Evolutionary conservation across 2,888 invertebrate species (phyloP).

Genomic region (Eudemis profundana): DNA sequence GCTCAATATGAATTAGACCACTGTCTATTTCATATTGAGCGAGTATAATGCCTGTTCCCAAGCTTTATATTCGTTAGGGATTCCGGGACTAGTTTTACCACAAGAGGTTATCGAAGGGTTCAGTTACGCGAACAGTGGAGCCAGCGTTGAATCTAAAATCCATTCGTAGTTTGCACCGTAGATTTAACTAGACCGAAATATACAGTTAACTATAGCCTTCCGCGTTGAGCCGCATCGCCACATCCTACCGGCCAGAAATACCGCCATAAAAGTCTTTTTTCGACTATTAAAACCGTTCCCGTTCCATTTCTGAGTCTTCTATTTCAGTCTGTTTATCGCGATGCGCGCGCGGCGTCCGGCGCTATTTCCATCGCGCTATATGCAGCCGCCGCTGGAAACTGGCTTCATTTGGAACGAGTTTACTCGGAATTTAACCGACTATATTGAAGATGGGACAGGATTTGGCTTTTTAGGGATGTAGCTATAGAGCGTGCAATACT

Average conservation of each 20-base stretch:
- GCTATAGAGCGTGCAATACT: no score
- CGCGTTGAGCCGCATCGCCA: slow-evolving; percentile 31
- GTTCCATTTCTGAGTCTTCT: slow-evolving; percentile 71
- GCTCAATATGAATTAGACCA: no score
- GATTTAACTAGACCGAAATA: no score
- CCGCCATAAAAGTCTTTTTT: slow-evolving; percentile 67
- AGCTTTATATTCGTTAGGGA: no score
- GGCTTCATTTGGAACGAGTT: slow-evolving; percentile 45
- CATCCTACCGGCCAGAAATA: slow-evolving; percentile 59
- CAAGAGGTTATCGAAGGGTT: no score
- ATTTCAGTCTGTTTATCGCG: slow-evolving; percentile 71
- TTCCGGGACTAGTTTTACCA: no score
- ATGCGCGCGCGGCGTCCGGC: slow-evolving; percentile 65
- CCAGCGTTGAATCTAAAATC: no score
- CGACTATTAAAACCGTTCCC: slow-evolving; percentile 49
- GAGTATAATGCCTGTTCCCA: no score
- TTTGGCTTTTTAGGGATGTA: background rate
- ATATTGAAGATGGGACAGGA: background rate
- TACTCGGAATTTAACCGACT: slow-evolving; percentile 22
- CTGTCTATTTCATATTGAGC: no score
- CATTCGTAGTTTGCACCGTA: no score
- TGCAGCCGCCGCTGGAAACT: slow-evolving; percentile 72
- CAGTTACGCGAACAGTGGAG: no score
- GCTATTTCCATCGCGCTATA: slow-evolving; percentile 75
- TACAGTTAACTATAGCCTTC: background rate